Conservation (phyloP, 1,140 invertebrate species). For the Microplitis mediator region DNA sequence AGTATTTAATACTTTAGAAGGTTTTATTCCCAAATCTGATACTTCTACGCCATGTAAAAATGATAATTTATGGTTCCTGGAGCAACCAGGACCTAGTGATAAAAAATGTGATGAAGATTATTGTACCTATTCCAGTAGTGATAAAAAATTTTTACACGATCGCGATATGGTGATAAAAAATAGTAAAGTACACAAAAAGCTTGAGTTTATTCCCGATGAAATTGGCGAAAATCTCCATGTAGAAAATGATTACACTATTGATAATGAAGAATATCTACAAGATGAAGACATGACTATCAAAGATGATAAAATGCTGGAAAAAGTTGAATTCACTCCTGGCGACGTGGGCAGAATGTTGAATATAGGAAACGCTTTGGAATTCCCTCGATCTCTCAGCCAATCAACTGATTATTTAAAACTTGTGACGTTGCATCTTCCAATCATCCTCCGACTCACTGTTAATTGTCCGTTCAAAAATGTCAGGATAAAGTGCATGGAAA, state of each 20-base stretch:
- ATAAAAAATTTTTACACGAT: too few relatives aligned
- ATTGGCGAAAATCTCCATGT: too few relatives aligned
- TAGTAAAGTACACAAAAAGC: too few relatives aligned
- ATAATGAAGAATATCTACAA: constrained; percentile 41
- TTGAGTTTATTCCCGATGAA: too few relatives aligned
- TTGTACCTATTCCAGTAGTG: too few relatives aligned
- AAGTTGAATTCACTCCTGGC: constrained; percentile 53
- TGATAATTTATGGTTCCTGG: neutral
- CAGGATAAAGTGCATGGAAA: constrained; percentile 65
- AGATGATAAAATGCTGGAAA: constrained; percentile 46
- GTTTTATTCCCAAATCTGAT: constrained; percentile 50
- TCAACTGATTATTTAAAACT: constrained; percentile 63
- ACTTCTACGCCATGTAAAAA: constrained; percentile 3
- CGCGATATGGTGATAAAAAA: too few relatives aligned
- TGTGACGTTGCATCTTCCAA: constrained; percentile 65
- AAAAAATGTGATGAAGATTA: neutral
- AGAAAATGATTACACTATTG: neutral
- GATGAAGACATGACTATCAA: constrained; percentile 54
- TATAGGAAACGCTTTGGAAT: constrained; percentile 58
- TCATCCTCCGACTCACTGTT: constrained; percentile 65
- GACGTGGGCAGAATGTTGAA: constrained; percentile 60
- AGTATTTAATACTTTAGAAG: constrained; percentile 58
- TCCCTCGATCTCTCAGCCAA: constrained; percentile 53
- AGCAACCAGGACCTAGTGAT: neutral
- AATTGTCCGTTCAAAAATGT: constrained; percentile 68